phyloP scores from a whole-genome alignment of 2,888 invertebrate species.

The Portevinia maculata region DNA sequence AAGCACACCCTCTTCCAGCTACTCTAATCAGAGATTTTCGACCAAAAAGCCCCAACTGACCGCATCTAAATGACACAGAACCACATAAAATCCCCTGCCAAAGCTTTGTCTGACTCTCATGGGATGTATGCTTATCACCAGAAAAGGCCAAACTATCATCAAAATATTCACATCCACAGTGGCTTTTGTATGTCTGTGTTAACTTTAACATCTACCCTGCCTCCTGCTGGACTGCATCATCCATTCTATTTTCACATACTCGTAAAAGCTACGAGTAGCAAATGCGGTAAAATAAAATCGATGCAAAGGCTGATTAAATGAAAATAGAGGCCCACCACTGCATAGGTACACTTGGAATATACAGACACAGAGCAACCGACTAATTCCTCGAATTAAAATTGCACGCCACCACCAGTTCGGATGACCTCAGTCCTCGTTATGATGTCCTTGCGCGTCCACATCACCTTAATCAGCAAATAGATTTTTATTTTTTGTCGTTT shows the following conservation, averaged over 20 bases:
- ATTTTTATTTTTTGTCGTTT: neutral
- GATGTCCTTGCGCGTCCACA: conserved; percentile 16
- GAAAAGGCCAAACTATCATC: conserved; percentile 30
- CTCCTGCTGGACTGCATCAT: conserved; percentile 27
- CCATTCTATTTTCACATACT: conserved; percentile 7
- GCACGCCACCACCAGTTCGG: neutral
- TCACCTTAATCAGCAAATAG: conserved; percentile 31
- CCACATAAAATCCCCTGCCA: conserved; percentile 14
- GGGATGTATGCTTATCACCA: conserved; percentile 35
- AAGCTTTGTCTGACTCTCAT: neutral
- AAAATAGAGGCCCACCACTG: conserved; percentile 33
- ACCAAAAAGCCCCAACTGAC: conserved; percentile 17
- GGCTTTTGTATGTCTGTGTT: neutral
- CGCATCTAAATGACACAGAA: conserved; percentile 42
- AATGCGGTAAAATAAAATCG: conserved; percentile 45
- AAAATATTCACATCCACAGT: conserved; percentile 21
- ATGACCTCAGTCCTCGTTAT: neutral
- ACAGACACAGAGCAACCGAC: no score
- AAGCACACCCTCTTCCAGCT: neutral
- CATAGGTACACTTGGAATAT: neutral
- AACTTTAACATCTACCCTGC: neutral
- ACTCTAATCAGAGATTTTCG: conserved; percentile 23
- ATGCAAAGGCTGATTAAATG: conserved; percentile 40
- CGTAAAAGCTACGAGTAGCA: conserved; percentile 17
- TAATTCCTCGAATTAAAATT: conserved; percentile 6